Percentiles rank a stretch among this genome's conserved stretches.
Evolutionary conservation across 2,888 invertebrate species (phyloP).

Genomic region (Boloria euphrosyne): DNA sequence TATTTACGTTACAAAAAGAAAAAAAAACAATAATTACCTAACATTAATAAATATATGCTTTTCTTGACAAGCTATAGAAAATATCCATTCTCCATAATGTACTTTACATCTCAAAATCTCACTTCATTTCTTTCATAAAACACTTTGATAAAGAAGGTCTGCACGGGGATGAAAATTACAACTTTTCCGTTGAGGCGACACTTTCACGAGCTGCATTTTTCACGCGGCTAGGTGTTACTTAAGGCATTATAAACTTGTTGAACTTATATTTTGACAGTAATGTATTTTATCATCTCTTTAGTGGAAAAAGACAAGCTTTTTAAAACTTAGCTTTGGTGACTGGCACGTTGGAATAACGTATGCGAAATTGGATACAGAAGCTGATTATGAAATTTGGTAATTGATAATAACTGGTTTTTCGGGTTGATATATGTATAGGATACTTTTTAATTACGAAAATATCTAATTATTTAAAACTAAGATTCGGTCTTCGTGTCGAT

Average conservation of each 20-base stretch:
- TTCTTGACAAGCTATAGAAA: not conserved
- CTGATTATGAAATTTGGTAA: too few relatives aligned
- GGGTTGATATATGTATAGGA: too few relatives aligned
- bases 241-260: constrained; percentile 28
- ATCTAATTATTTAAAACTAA: too few relatives aligned
- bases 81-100: too few relatives aligned
- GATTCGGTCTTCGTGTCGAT: too few relatives aligned
- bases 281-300: not conserved
- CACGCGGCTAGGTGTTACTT: constrained; percentile 25
- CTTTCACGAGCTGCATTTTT: constrained; percentile 22
- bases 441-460: too few relatives aligned
- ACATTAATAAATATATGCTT: not conserved
- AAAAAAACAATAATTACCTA: not conserved
- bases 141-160: not conserved
- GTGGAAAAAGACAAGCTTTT: too few relatives aligned
- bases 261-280: constrained; percentile 17
- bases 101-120: not conserved
- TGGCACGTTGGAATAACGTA: too few relatives aligned
- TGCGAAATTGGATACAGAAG: too few relatives aligned
- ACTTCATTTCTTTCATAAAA: not conserved
- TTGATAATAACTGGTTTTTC: too few relatives aligned
- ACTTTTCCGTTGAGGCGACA: constrained; percentile 22
- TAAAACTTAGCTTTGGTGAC: too few relatives aligned
- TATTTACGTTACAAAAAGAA: too few relatives aligned
- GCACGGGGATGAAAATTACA: constrained; percentile 1